A percentile compares a stretch with the other conserved stretches of the same genome.
phyloP scores from a whole-genome alignment of 1,140 invertebrate species.

The Drosophila equinoxialis region DNA sequence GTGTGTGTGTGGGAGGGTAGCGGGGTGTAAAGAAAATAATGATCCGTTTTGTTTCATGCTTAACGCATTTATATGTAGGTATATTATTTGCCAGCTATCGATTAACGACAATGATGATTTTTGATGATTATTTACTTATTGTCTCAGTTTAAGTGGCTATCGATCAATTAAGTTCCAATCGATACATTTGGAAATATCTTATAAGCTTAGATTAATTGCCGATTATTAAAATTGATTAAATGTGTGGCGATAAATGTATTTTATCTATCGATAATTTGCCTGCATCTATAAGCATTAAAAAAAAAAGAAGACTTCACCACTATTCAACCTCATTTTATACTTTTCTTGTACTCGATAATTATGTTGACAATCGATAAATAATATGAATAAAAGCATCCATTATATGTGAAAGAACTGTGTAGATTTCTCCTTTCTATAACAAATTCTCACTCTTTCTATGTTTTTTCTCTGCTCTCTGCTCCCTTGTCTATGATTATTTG shows the following conservation, averaged over 20 bases:
- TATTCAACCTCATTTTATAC: no score
- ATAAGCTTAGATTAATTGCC: no score
- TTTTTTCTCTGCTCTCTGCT: not conserved
- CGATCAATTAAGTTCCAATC: not conserved
- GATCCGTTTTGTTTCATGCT: constrained; percentile 36
- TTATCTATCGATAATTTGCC: not conserved
- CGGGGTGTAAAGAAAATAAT: constrained; percentile 27
- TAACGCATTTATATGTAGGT: not conserved
- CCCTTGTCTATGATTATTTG: not conserved
- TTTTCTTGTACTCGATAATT: no score
- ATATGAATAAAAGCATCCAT: no score
- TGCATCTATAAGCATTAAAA: no score
- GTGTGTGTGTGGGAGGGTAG: not conserved
- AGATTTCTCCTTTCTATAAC: not conserved
- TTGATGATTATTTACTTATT: not conserved
- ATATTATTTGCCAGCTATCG: constrained; percentile 1
- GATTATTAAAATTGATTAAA: no score
- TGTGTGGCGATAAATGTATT: no score
- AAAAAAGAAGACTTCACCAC: no score
- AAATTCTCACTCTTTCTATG: not conserved
- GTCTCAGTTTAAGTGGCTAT: not conserved
- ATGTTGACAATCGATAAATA: no score
- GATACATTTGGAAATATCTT: not conserved
- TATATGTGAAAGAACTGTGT: no score
- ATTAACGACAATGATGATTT: not conserved